These are phyloP conservation scores for Hyles lineata DNA, from an alignment of 2,888 invertebrate genomes.

Conservation along the genomic window DNA sequence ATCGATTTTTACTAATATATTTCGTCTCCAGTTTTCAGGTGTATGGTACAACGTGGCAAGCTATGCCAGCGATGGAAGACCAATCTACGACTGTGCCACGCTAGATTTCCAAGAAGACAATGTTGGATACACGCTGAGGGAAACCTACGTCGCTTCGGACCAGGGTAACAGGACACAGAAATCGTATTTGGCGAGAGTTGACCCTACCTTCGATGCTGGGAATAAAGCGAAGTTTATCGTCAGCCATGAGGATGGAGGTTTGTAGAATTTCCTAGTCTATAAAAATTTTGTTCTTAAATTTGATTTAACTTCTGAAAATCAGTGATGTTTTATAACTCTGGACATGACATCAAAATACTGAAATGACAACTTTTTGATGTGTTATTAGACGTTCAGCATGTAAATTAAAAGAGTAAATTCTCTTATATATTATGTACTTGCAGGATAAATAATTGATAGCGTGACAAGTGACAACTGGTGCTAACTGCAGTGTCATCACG, in stretches of 20 bases:
- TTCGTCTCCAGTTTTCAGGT: constrained; percentile 72
- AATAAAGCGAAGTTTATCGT: constrained; percentile 74
- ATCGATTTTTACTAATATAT: no score
- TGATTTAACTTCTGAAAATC: no score
- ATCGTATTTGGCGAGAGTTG: constrained; percentile 76
- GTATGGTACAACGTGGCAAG: constrained; percentile 76
- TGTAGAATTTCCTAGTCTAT: constrained; percentile 33
- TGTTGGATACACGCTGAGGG: constrained; percentile 71
- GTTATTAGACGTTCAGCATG: no score
- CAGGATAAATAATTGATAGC: no score
- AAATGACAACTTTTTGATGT: no score
- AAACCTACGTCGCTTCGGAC: constrained; percentile 67
- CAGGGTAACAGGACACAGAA: constrained; percentile 73
- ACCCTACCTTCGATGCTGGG: constrained; percentile 76
- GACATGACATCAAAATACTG: no score
- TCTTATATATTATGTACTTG: no score
- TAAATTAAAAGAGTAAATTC: no score
- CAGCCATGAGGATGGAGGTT: constrained; percentile 75
- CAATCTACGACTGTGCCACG: constrained; percentile 72
- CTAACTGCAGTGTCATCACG: no score
- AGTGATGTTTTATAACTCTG: no score
- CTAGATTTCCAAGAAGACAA: constrained; percentile 77
- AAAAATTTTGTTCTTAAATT: no score
- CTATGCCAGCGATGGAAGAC: constrained; percentile 71
- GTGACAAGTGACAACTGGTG: no score